Conservation (phyloP, 2,797 vertebrate species). For the Notamacropus eugenii region DNA sequence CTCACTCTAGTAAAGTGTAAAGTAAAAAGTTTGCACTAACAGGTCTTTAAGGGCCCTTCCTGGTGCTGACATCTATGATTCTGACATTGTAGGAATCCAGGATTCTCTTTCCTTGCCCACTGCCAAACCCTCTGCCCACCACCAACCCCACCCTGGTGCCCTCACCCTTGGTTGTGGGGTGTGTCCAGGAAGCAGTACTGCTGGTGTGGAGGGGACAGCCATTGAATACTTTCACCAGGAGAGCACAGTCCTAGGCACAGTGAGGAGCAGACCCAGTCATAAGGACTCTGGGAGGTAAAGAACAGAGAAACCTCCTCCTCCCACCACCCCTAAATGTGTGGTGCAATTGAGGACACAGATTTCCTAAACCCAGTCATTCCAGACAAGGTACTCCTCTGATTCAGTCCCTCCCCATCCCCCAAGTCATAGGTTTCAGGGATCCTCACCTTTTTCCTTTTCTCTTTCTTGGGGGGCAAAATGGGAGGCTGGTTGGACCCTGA, state of each 20-base stretch:
- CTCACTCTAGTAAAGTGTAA: background rate
- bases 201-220: conserved; percentile 92
- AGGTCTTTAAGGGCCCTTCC: background rate
- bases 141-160: background rate
- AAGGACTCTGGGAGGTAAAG: background rate
- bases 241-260: conserved; percentile 83
- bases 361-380: background rate
- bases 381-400: background rate
- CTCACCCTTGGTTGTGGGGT: conserved; percentile 89
- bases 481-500: conserved; percentile 83
- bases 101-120: background rate
- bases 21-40: background rate
- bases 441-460: conserved; percentile 82
- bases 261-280: background rate
- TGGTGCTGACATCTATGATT: background rate
- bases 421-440: background rate
- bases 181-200: conserved; percentile 89
- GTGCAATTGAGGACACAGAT: background rate
- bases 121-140: background rate
- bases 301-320: conserved; percentile 2
- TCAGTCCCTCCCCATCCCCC: background rate
- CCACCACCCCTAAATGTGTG: background rate
- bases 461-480: conserved; percentile 85
- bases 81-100: background rate
- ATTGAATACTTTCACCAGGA: conserved; percentile 92